Conservation (phyloP, 1,140 invertebrate species). For the Brachionus plicatilis region DNA sequence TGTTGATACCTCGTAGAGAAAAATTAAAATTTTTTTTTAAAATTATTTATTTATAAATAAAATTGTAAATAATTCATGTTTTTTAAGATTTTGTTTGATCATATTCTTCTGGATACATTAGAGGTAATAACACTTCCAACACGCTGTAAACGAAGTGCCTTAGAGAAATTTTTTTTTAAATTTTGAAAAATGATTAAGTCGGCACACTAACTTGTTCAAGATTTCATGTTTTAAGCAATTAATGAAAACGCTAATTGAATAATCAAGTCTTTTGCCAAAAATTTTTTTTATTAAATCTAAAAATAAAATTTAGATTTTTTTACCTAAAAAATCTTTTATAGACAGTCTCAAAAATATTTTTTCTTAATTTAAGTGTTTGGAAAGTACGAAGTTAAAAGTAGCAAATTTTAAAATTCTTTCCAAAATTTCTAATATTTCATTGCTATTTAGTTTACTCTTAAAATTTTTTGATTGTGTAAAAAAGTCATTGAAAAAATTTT, state of each 20-base stretch:
- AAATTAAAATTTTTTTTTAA: not conserved
- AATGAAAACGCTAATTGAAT: not conserved
- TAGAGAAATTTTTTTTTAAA: not conserved
- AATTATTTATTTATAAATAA: not conserved
- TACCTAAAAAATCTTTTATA: no score
- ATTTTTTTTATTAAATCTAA: not conserved
- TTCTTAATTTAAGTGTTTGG: no score
- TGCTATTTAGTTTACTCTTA: no score
- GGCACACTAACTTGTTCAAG: constrained; percentile 20
- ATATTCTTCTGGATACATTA: not conserved
- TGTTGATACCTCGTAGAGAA: not conserved
- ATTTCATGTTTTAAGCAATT: not conserved
- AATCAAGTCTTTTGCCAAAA: constrained; percentile 11
- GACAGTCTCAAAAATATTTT: not conserved
- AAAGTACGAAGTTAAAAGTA: no score
- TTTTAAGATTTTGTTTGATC: not conserved
- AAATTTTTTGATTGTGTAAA: no score
- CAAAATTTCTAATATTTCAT: no score
- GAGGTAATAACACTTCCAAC: not conserved
- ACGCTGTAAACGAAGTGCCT: constrained; percentile 1
- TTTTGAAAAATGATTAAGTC: not conserved
- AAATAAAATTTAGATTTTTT: not conserved
- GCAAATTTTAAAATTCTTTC: no score
- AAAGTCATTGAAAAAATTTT: no score
- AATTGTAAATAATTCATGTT: not conserved